Evolutionary conservation across 2,797 vertebrate genomes (phyloP).

Genomic region (Myotis vivesi): DNA sequence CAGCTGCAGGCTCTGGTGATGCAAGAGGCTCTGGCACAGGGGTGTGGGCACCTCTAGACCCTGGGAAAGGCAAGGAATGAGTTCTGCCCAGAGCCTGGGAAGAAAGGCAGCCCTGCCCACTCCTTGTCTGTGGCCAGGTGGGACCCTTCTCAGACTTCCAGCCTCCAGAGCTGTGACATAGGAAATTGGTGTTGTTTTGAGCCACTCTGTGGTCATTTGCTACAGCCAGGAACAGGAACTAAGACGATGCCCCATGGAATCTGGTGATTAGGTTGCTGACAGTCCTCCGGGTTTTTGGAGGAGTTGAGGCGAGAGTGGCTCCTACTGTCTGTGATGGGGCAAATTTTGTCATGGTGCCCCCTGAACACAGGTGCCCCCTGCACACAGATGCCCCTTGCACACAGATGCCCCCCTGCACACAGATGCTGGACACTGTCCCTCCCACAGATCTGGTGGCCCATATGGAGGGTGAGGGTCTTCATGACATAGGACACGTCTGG

Average conservation of each 20-base stretch:
- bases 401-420: too few species aligned
- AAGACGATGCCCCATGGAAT: accelerated
- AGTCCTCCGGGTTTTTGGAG: accelerated
- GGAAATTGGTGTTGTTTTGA: accelerated
- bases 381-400: not conserved
- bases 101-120: not conserved
- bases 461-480: not conserved
- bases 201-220: not conserved
- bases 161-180: not conserved
- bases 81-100: not conserved
- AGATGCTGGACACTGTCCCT: not conserved
- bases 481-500: accelerated
- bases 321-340: too few species aligned
- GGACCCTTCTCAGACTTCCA: not conserved
- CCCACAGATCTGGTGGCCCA: not conserved
- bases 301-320: too few species aligned
- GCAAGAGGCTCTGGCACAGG: not conserved
- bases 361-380: not conserved
- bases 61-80: not conserved
- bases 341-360: not conserved
- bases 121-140: too few species aligned
- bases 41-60: not conserved
- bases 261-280: accelerated
- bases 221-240: not conserved
- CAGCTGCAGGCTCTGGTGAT: not conserved